These are phyloP conservation scores for Eurystomus gularis DNA, from an alignment of 2,113 vertebrate genomes.

Conservation along the genomic window DNA sequence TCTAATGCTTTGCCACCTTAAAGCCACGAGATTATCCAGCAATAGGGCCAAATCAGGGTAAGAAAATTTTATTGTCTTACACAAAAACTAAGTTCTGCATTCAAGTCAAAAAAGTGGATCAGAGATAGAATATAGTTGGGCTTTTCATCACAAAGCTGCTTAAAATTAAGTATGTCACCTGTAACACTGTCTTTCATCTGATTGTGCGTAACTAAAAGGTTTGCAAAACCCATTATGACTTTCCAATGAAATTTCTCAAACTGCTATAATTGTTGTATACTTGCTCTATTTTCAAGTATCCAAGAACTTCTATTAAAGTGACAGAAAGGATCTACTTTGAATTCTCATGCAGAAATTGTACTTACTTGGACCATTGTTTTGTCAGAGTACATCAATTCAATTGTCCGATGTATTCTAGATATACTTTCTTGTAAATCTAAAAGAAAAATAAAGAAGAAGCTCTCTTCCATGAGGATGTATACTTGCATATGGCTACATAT, in stretches of 20 bases:
- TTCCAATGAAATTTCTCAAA: not conserved
- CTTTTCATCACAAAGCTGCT: not conserved
- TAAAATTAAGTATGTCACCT: not conserved
- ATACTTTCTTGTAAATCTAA: constrained; percentile 96
- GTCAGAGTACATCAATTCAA: constrained; percentile 97
- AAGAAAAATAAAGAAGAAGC: not conserved
- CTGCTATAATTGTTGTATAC: not conserved
- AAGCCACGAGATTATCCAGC: not conserved
- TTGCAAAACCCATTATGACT: not conserved
- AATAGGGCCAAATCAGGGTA: not conserved
- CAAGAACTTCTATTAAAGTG: not conserved
- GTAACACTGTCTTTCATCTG: not conserved
- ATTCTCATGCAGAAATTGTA: constrained; percentile 6
- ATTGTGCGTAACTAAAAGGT: not conserved
- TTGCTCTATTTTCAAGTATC: not conserved
- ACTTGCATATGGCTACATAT: not conserved
- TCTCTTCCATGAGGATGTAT: not conserved
- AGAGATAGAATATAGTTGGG: not conserved
- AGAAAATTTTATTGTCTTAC: not conserved
- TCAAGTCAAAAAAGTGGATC: not conserved
- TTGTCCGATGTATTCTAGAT: constrained; percentile 94
- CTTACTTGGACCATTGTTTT: constrained; percentile 97
- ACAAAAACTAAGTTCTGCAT: not conserved
- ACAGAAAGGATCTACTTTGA: not conserved
- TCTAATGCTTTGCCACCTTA: not conserved